Evolutionary conservation across 1,140 invertebrate species (phyloP), one percentile per base, ranked within the genome.

Genomic region (Zaprionus nigranus): DNA sequence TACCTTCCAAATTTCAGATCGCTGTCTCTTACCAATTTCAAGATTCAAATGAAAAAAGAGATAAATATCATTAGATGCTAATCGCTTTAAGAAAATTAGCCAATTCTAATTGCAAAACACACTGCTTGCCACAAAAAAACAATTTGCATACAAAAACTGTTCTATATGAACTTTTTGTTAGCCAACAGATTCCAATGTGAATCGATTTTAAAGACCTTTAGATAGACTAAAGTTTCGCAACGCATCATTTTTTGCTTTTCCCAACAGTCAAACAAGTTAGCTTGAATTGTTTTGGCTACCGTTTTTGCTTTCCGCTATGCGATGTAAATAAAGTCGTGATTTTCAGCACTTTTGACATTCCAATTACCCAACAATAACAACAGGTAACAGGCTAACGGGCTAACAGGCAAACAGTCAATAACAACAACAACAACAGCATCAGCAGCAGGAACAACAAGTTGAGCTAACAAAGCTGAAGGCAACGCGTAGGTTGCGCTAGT

Each of bases 271-370:
- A 51, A 51, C 46, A 22, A 51, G 24, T 51, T 51, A 24, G 46
- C 46, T 51, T 24, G 46, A 24, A 24, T 51, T 51, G 46, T 22
- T 49, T 22, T 13, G 46, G 46, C 46, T 51, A 24, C 46, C 46
- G 46, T 24, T 46, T 51, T 24, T 2, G 17, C 20, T 22, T 20
- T 20, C 9, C 17, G 46, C 46, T 20, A 17, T 43, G 40, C 46
- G 46, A 51, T 51, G 46, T 51, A 51, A 51, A 51, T 51, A 51
- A 20, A 79, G 77, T 71, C 76, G 51, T 79, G 78, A 75, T 73
- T 78, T 76, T 43, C 58, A 38, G 63, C 53, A 38, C 59, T 78
- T 81, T 77, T 80, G 78, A 81, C 78, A 77, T 67, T 62, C 67
- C 78, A 81, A 81, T 81, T 81, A 81, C 20, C 56, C 67, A 63